Evolutionary conservation across 2,797 vertebrate species (phyloP).

Genomic region (Parotocinclus haroldoi): DNA sequence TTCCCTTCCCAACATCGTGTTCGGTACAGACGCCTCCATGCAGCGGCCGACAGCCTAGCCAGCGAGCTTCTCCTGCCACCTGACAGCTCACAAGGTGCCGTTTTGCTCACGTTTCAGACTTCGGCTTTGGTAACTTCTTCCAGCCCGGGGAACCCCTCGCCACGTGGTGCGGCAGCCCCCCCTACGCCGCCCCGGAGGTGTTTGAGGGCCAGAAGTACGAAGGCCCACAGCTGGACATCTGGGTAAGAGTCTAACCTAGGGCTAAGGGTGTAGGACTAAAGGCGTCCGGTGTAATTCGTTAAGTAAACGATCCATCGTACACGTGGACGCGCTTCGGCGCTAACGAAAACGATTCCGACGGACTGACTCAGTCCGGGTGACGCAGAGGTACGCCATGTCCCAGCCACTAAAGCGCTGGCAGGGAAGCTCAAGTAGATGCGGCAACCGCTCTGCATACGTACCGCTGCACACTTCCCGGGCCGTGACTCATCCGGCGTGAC

Average conservation of each 20-base stretch:
- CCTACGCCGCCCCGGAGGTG: constrained; percentile 95
- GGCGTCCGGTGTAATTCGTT: too few species aligned
- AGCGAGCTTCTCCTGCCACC: neutral
- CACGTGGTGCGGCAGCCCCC: constrained; percentile 97
- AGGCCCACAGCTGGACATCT: constrained; percentile 97
- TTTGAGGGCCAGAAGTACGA: constrained; percentile 98
- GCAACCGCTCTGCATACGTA: too few species aligned
- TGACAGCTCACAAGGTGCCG: neutral
- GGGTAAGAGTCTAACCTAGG: constrained; percentile 71
- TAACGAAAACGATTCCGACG: too few species aligned
- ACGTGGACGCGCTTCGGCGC: too few species aligned
- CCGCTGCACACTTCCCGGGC: too few species aligned
- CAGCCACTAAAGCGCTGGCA: too few species aligned
- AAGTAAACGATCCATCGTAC: too few species aligned
- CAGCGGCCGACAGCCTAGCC: neutral
- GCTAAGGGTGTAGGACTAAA: too few species aligned
- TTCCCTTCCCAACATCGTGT: neutral
- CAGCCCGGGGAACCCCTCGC: constrained; percentile 88
- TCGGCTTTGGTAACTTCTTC: constrained; percentile 98
- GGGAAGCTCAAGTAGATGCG: too few species aligned
- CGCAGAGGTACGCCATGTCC: too few species aligned
- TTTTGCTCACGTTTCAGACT: constrained; percentile 73
- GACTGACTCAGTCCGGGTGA: too few species aligned
- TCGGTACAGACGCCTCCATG: neutral
- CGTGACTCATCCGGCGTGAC: too few species aligned